Conservation (phyloP, 2,888 invertebrate genomes). For the Brachylomia viminalis region DNA sequence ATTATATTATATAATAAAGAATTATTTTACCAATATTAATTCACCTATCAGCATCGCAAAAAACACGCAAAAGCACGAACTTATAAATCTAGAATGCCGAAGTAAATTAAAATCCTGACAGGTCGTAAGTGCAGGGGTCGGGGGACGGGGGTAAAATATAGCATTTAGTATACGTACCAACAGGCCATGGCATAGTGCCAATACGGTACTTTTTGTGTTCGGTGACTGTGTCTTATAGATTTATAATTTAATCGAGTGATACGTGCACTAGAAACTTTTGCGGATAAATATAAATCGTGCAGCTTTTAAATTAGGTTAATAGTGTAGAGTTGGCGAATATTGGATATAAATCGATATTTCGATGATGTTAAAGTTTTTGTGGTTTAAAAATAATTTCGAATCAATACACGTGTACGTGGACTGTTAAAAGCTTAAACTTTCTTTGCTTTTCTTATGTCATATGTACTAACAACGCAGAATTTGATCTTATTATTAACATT, state of each 20-base stretch:
- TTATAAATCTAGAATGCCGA: conserved; percentile 69
- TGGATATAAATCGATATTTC: background rate
- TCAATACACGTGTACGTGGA: background rate
- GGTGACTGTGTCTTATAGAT: conserved; percentile 65
- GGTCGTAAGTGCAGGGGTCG: conserved; percentile 57
- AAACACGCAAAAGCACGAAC: conserved; percentile 43
- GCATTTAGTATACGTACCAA: conserved; percentile 67
- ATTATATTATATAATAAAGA: too few relatives aligned
- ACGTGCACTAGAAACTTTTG: conserved; percentile 51
- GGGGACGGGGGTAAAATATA: conserved; percentile 64
- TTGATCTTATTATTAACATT: too few relatives aligned
- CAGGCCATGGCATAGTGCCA: conserved; percentile 66
- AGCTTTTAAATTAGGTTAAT: conserved; percentile 26
- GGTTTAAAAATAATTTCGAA: background rate
- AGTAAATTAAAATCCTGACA: conserved; percentile 72
- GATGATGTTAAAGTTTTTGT: background rate
- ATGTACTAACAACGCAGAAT: background rate
- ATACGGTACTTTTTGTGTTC: conserved; percentile 63
- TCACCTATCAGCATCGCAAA: conserved; percentile 12
- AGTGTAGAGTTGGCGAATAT: background rate
- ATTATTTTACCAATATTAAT: conserved; percentile 30
- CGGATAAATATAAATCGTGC: conserved; percentile 4
- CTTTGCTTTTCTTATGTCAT: background rate
- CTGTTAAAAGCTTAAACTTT: background rate
- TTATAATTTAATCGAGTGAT: conserved; percentile 66